phyloP scores from a whole-genome alignment of 2,113 vertebrate species.

The Garra rufa region DNA sequence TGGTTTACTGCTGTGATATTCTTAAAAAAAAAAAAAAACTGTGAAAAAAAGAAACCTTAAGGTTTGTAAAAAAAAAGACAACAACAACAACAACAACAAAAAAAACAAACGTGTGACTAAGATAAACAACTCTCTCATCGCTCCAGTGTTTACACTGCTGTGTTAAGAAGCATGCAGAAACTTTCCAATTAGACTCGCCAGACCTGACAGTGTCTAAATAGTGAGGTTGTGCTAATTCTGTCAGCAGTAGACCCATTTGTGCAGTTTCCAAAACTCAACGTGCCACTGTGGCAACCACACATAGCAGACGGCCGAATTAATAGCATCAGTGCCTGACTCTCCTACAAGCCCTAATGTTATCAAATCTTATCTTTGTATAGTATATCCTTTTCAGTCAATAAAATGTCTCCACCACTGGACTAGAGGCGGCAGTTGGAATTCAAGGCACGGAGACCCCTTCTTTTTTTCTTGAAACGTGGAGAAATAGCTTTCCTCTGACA shows the following conservation, averaged over 20 bases:
- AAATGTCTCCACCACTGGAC: constrained; percentile 40
- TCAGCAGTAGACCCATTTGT: neutral
- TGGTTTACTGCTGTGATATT: constrained; percentile 1
- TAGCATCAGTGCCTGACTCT: constrained; percentile 21
- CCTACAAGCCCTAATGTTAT: constrained; percentile 59
- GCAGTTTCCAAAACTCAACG: neutral
- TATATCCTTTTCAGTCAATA: constrained; percentile 69
- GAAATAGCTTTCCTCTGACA: constrained; percentile 66
- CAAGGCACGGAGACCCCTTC: constrained; percentile 48
- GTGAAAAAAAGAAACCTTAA: neutral
- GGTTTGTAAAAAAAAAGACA: constrained; percentile 4
- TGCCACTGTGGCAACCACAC: constrained; percentile 21
- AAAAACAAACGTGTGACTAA: neutral
- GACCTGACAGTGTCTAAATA: constrained; percentile 18
- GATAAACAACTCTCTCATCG: neutral
- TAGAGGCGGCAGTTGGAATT: constrained; percentile 58
- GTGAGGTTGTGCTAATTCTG: constrained; percentile 1
- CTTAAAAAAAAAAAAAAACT: neutral
- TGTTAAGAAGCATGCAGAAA: neutral
- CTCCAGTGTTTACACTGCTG: neutral
- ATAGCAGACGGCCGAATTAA: constrained; percentile 45
- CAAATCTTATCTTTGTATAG: constrained; percentile 60
- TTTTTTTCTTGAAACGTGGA: constrained; percentile 59
- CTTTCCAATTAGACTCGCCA: neutral
- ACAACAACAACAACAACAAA: too few relatives aligned